These are phyloP conservation scores for Mesaphorura yosii DNA, from an alignment of 1,140 invertebrate genomes.

Conservation along the genomic window DNA sequence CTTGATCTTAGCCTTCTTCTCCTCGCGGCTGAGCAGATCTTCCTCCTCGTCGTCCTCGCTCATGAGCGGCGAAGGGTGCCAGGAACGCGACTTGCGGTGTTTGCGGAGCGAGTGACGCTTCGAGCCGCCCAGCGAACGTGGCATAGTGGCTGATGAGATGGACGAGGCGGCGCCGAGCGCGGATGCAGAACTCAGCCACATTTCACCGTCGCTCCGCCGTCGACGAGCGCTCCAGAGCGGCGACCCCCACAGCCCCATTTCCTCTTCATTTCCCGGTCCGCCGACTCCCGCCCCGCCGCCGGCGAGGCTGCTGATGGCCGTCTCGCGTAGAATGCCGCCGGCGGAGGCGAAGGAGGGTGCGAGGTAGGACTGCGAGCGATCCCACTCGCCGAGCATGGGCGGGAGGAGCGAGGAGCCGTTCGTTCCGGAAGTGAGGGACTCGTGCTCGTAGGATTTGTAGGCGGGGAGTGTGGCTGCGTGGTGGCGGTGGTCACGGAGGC, in stretches of 20 bases:
- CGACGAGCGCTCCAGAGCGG: slow-evolving; percentile 33
- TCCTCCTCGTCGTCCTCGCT: slow-evolving; percentile 41
- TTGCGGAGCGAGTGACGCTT: slow-evolving; percentile 33
- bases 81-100: slow-evolving; percentile 43
- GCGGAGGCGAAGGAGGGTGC: slow-evolving; percentile 35
- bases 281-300: too few relatives aligned
- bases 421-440: too few relatives aligned
- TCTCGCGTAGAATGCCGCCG: slow-evolving; percentile 38
- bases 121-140: not conserved
- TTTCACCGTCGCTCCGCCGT: slow-evolving; percentile 37
- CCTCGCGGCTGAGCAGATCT: slow-evolving; percentile 43
- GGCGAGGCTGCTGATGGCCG: slow-evolving; percentile 39
- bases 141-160: too few relatives aligned
- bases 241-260: slow-evolving; percentile 27
- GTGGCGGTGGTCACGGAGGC: too few relatives aligned
- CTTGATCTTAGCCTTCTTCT: slow-evolving; percentile 50
- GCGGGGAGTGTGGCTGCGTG: too few relatives aligned
- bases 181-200: slow-evolving; percentile 30
- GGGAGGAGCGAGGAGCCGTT: slow-evolving; percentile 34
- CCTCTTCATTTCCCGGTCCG: slow-evolving; percentile 31
- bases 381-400: slow-evolving; percentile 33
- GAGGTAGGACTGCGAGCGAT: slow-evolving; percentile 36
- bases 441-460: slow-evolving; percentile 42
- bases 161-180: slow-evolving; percentile 9
- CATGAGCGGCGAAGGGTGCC: slow-evolving; percentile 48